Conservation (phyloP, 1,140 invertebrate species). For the Nasonia giraulti region DNA sequence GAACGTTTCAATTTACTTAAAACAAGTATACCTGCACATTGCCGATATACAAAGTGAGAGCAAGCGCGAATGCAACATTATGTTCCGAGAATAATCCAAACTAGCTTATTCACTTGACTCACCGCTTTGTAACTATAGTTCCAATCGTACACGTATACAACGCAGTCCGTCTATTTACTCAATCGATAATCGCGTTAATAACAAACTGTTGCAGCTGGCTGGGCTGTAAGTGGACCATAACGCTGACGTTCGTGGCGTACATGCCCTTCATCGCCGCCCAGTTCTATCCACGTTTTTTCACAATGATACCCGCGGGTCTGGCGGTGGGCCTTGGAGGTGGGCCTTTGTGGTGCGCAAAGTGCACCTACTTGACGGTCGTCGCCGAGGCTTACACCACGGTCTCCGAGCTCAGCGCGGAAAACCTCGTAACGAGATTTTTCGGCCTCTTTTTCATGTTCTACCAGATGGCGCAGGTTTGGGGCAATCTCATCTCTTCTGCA, state of each 20-base stretch:
- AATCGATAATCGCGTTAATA: not conserved
- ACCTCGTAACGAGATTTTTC: slow-evolving; percentile 89
- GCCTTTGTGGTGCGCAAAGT: slow-evolving; percentile 93
- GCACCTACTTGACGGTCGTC: slow-evolving; percentile 89
- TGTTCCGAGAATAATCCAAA: too few species aligned
- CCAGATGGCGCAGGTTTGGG: slow-evolving; percentile 94
- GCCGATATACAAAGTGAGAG: too few species aligned
- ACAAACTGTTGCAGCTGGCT: slow-evolving; percentile 78
- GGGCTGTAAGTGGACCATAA: slow-evolving; percentile 91
- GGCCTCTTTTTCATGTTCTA: slow-evolving; percentile 96
- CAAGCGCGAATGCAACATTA: too few species aligned
- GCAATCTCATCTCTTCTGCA: slow-evolving; percentile 92
- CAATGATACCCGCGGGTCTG: slow-evolving; percentile 89
- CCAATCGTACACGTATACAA: too few species aligned
- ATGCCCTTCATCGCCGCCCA: slow-evolving; percentile 91
- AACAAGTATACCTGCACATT: too few species aligned
- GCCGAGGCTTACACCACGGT: slow-evolving; percentile 82
- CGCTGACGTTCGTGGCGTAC: slow-evolving; percentile 88
- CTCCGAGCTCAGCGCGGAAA: slow-evolving; percentile 80
- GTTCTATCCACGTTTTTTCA: slow-evolving; percentile 88
- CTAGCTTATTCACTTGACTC: too few species aligned
- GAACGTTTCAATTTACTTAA: too few species aligned
- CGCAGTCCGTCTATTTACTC: not conserved
- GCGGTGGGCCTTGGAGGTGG: slow-evolving; percentile 90
- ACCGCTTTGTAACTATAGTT: too few species aligned